Evolutionary conservation across 2,113 vertebrate species (phyloP).

Genomic region (Heteronetta atricapilla): DNA sequence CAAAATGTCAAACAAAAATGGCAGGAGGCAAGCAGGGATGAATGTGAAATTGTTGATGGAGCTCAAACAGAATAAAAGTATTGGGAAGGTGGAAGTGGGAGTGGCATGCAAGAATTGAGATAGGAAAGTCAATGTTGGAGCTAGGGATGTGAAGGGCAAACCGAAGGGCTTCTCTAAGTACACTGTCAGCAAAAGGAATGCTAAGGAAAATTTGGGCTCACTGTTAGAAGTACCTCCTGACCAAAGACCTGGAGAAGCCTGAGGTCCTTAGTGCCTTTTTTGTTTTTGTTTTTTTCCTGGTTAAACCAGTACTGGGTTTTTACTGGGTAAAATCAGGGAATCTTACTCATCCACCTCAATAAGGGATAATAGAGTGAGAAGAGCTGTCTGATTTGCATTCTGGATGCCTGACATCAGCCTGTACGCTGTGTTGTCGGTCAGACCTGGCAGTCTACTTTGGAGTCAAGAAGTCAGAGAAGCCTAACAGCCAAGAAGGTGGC

Average conservation of each 20-base stretch:
- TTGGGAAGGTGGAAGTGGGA: neutral
- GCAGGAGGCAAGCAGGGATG: neutral
- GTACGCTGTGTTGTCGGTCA: rapidly evolving
- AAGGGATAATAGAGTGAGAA: neutral
- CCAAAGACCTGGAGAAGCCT: neutral
- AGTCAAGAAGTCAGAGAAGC: neutral
- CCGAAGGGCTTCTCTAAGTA: neutral
- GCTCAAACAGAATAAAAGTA: neutral
- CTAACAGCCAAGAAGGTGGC: neutral
- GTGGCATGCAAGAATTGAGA: neutral
- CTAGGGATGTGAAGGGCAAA: neutral
- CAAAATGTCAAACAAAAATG: neutral
- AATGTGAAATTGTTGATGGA: neutral
- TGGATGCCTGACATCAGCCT: neutral
- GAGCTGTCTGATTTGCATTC: slow-evolving; percentile 27
- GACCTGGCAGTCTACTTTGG: neutral
- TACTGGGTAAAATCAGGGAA: neutral
- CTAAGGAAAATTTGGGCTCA: neutral
- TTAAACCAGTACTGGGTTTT: neutral
- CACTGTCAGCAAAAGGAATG: neutral
- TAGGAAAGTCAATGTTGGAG: neutral
- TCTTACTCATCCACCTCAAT: neutral
- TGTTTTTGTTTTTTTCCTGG: neutral
- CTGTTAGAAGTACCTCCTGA: neutral
- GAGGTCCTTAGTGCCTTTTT: neutral